Conservation (phyloP, 2,113 vertebrate species). For the Hylia prasina region DNA sequence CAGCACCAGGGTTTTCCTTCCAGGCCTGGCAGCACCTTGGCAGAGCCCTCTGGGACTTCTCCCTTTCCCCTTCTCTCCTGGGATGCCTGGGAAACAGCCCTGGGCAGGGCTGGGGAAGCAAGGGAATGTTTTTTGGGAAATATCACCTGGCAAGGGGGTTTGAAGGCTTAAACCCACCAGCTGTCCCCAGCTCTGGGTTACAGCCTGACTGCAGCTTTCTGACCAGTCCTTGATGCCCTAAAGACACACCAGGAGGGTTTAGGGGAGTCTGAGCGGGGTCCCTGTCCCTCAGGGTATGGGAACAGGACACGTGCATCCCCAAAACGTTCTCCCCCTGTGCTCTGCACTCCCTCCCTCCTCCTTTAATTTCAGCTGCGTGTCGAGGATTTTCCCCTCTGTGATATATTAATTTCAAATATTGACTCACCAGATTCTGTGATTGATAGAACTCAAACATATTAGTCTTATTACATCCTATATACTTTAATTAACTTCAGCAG, state of each 20-base stretch:
- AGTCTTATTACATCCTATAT: slow-evolving; percentile 43
- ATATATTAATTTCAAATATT: slow-evolving; percentile 47
- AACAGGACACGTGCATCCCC: rapidly evolving
- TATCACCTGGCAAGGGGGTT: background rate
- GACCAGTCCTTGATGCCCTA: background rate
- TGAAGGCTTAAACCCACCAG: background rate
- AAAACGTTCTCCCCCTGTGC: background rate
- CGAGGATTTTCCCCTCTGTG: slow-evolving; percentile 22
- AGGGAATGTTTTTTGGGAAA: background rate
- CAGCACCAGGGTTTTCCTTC: background rate
- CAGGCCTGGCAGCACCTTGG: background rate
- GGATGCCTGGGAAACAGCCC: background rate
- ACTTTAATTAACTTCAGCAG: slow-evolving; percentile 47
- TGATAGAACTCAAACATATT: slow-evolving; percentile 52
- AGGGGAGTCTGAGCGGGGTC: rapidly evolving
- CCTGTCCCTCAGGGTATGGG: background rate
- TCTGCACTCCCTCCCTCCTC: background rate
- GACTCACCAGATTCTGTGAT: slow-evolving; percentile 30
- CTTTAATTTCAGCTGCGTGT: background rate
- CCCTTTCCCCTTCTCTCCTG: background rate
- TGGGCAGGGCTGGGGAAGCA: background rate
- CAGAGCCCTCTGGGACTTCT: background rate
- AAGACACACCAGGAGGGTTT: background rate
- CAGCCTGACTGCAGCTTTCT: background rate
- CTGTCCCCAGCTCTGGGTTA: background rate